Evolutionary conservation across 2,797 vertebrate genomes (phyloP).

Genomic region (Ctenopoma kingsleyae): DNA sequence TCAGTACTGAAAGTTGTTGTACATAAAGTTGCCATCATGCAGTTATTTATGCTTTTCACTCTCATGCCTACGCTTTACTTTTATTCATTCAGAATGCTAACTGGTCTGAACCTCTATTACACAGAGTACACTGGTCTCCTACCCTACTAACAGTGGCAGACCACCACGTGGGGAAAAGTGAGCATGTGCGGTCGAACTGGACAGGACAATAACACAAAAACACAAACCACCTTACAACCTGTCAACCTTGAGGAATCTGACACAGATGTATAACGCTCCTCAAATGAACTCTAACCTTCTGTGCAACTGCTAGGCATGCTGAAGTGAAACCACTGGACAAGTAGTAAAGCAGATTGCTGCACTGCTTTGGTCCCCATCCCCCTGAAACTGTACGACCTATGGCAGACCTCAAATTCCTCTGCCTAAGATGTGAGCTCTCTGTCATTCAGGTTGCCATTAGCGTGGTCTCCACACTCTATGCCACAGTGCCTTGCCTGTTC

Average conservation of each 20-base stretch:
- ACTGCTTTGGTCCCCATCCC: slow-evolving; percentile 39
- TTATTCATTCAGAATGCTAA: slow-evolving; percentile 47
- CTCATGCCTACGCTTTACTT: slow-evolving; percentile 51
- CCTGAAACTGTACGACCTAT: slow-evolving; percentile 57
- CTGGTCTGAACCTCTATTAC: slow-evolving; percentile 67
- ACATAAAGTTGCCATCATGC: slow-evolving; percentile 29
- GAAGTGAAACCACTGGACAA: slow-evolving; percentile 29
- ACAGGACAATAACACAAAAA: slow-evolving; percentile 34
- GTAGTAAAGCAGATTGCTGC: slow-evolving; percentile 29
- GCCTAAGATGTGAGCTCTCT: slow-evolving; percentile 69
- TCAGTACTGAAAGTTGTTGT: slow-evolving; percentile 33
- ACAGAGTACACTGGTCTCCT: slow-evolving; percentile 48
- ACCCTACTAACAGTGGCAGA: slow-evolving; percentile 47
- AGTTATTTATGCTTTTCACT: slow-evolving; percentile 54
- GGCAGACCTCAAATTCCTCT: slow-evolving; percentile 71
- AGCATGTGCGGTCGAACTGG: slow-evolving; percentile 8
- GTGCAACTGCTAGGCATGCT: slow-evolving; percentile 24
- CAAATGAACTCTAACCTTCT: slow-evolving; percentile 25
- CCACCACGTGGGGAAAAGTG: slow-evolving; percentile 45
- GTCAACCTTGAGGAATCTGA: slow-evolving; percentile 37
- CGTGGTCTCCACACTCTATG: slow-evolving; percentile 69
- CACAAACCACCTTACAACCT: slow-evolving; percentile 25
- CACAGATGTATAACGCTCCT: slow-evolving; percentile 14
- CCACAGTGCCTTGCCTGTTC: slow-evolving; percentile 85
- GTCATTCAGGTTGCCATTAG: slow-evolving; percentile 81